Evolutionary conservation across 2,888 invertebrate species (phyloP).

Genomic region (Heliconius ismenius): DNA sequence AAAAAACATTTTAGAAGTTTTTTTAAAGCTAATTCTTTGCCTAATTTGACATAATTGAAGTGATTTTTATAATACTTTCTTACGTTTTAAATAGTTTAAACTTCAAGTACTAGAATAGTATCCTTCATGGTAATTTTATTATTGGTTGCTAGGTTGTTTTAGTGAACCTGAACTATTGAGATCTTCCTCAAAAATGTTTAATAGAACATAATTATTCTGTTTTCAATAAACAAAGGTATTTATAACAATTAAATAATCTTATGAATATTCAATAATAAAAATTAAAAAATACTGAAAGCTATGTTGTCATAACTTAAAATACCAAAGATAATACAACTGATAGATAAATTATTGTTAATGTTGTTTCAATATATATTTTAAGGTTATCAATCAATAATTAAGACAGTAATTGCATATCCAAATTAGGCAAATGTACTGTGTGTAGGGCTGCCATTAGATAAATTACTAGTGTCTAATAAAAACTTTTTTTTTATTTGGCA

Average conservation of each 20-base stretch:
- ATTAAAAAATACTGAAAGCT: not conserved
- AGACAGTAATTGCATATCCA: too few relatives aligned
- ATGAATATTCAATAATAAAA: not conserved
- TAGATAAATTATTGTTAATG: not conserved
- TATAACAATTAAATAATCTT: not conserved
- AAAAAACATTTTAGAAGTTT: not conserved
- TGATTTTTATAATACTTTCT: not conserved
- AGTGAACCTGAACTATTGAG: not conserved
- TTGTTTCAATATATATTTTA: not conserved
- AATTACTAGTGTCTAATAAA: too few relatives aligned
- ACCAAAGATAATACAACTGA: not conserved
- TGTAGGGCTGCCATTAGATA: too few relatives aligned
- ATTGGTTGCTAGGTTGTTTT: conserved; percentile 11
- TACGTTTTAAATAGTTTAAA: not conserved
- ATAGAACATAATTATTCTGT: not conserved
- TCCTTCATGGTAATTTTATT: not conserved
- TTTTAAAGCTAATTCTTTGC: not conserved
- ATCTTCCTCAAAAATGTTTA: not conserved
- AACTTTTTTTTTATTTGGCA: too few relatives aligned
- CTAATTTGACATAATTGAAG: not conserved
- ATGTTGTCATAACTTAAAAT: not conserved
- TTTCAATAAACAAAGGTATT: not conserved
- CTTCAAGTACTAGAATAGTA: not conserved
- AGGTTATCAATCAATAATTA: not conserved
- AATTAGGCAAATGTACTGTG: too few relatives aligned